phyloP scores from a whole-genome alignment of 2,113 vertebrate species.

The Tenebrosternarchus preto region DNA sequence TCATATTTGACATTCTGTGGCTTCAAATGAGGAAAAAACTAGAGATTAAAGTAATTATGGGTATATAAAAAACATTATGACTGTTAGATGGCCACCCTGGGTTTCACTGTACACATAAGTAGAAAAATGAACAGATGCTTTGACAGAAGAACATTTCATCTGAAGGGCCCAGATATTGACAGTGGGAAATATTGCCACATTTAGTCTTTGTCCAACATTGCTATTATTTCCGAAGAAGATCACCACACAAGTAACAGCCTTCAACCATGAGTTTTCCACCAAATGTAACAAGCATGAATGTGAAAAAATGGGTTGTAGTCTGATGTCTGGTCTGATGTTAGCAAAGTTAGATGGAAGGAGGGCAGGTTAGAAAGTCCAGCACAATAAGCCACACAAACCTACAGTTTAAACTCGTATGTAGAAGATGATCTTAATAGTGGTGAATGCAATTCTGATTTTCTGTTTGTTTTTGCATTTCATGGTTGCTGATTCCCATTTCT shows the following conservation, averaged over 20 bases:
- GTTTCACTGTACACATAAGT: background rate
- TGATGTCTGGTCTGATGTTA: background rate
- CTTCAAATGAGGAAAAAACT: background rate
- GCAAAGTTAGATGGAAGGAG: background rate
- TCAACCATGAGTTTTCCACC: background rate
- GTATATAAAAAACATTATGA: too few species aligned
- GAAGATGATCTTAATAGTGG: too few species aligned
- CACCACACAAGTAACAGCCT: background rate
- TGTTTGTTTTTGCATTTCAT: background rate
- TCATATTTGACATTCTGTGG: background rate
- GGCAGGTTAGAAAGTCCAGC: too few species aligned
- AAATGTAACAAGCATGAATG: background rate
- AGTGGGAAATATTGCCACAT: too few species aligned
- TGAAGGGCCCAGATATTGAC: too few species aligned
- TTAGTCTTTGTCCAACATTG: background rate
- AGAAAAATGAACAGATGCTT: too few species aligned
- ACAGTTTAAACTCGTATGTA: too few species aligned
- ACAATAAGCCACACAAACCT: too few species aligned
- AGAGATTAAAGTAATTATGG: too few species aligned
- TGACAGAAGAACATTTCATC: too few species aligned
- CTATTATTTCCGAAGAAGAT: background rate
- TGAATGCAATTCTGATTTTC: too few species aligned
- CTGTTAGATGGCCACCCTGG: too few species aligned
- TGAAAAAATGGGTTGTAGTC: background rate
- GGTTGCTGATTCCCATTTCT: slow-evolving; percentile 24